Evolutionary conservation across 2,888 invertebrate genomes (phyloP).

Genomic region (Euspilapteryx auroguttella): DNA sequence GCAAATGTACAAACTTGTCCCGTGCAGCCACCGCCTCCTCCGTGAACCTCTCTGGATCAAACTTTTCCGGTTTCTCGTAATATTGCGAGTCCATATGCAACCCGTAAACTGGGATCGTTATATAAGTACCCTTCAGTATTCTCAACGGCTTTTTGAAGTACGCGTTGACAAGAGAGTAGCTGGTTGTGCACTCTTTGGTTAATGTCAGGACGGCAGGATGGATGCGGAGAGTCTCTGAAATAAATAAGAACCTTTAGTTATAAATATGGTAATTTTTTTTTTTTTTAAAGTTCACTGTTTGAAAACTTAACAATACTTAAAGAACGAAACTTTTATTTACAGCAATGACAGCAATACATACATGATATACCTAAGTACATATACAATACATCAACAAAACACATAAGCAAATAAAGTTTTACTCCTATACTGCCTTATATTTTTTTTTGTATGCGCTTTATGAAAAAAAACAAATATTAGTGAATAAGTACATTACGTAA

Average conservation of each 20-base stretch:
- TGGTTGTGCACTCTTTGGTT: constrained; percentile 15
- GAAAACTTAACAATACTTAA: too few relatives aligned
- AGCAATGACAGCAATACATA: too few relatives aligned
- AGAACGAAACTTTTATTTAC: too few relatives aligned
- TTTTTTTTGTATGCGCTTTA: too few relatives aligned
- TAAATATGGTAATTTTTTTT: not conserved
- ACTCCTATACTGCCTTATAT: too few relatives aligned
- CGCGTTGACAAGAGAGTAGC: constrained; percentile 8
- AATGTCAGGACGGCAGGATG: constrained; percentile 13
- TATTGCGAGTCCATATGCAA: constrained; percentile 43
- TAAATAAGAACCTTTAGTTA: not conserved
- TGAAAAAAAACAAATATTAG: too few relatives aligned
- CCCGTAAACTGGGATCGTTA: constrained; percentile 27
- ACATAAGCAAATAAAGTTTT: too few relatives aligned
- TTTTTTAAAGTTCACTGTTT: too few relatives aligned
- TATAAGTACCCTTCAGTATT: constrained; percentile 8
- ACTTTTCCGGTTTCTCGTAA: constrained; percentile 45
- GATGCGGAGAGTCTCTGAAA: constrained; percentile 18
- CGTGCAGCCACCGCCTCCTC: constrained; percentile 18
- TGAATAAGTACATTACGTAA: too few relatives aligned
- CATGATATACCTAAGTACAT: too few relatives aligned
- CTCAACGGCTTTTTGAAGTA: constrained; percentile 6
- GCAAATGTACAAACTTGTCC: constrained; percentile 18
- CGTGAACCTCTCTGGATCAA: constrained; percentile 50
- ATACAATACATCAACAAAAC: too few relatives aligned